A percentile compares a stretch with the other conserved stretches of the same genome.
These are phyloP conservation scores for Paedocypris micromegethes DNA, from an alignment of 2,797 vertebrate species.

Conservation along the genomic window DNA sequence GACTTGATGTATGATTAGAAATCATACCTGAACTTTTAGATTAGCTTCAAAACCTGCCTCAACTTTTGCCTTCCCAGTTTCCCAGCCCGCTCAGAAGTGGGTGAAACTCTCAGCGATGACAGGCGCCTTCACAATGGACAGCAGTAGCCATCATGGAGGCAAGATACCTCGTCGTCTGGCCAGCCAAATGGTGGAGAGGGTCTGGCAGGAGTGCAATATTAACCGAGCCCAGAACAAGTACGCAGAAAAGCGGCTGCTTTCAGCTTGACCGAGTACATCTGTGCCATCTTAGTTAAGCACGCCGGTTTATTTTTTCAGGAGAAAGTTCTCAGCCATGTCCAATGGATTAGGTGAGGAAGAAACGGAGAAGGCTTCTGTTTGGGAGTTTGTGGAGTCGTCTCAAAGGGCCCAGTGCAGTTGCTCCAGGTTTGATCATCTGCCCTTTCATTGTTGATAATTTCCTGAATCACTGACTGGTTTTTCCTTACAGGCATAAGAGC, in stretches of 20 bases:
- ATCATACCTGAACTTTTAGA: no score
- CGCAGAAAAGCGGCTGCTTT: slow-evolving; percentile 44
- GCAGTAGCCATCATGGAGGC: slow-evolving; percentile 90
- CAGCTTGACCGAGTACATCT: not conserved
- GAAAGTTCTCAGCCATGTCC: slow-evolving; percentile 87
- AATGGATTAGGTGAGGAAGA: slow-evolving; percentile 87
- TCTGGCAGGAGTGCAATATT: slow-evolving; percentile 98
- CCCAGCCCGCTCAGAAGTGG: slow-evolving; percentile 92
- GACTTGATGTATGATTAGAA: no score
- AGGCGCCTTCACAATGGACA: slow-evolving; percentile 84
- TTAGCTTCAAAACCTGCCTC: not conserved
- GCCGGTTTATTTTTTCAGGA: slow-evolving; percentile 60
- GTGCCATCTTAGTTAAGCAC: not conserved
- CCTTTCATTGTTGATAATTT: not conserved
- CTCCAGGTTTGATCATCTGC: slow-evolving; percentile 71
- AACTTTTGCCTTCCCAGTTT: slow-evolving; percentile 65
- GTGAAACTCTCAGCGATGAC: slow-evolving; percentile 82
- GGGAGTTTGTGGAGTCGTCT: slow-evolving; percentile 93
- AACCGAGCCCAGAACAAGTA: slow-evolving; percentile 96
- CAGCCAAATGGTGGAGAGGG: slow-evolving; percentile 88
- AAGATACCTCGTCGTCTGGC: slow-evolving; percentile 89
- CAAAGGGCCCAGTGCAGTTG: slow-evolving; percentile 89
- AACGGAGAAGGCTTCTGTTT: slow-evolving; percentile 79
- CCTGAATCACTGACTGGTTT: not conserved
- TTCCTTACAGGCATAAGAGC: slow-evolving; percentile 79